Evolutionary conservation across 2,888 invertebrate species (phyloP), one percentile per base, ranked within the genome.

Genomic region (Piscicola geometra): DNA sequence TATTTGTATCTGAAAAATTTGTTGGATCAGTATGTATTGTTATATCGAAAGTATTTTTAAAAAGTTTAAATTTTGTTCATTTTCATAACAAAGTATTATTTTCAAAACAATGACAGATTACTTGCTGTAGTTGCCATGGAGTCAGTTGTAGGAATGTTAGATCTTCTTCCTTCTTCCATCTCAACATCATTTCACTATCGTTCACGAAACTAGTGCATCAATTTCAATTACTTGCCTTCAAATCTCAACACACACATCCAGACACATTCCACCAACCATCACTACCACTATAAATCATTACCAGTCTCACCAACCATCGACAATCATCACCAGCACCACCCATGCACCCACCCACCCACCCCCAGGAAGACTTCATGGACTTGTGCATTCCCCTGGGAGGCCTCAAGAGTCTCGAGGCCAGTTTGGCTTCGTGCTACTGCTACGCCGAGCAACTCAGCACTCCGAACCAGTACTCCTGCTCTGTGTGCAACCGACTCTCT

Each of bases 401-500:
- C 1, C 80, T 79, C 52, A 75, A 76, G 21, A 81, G 83, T 75
- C 80, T 86, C n/a, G 82, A 83, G 71, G 30, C 21, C n/a, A 56
- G 60, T 50, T 79, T 86, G 32, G 71, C 78, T 5, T 79, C 79
- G 21, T 77, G 78, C 25, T 86, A 82, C 77, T 78, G 81, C 69
- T 81, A 81, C 18, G 78, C 81, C 33, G 86, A 86, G 79, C 79
- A 79, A 28, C 81, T 86, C 81, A 81, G 82, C 67, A 86, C 85
- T 1, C 81, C 81, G 66, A 86, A 86, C 79, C 84, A 85, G 78
- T 86, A 86, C 79, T 78, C 80, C 36, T 86, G 86, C 81, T 82
- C 82, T 30, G 79, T 69, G 0, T 86, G 86, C 78, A 79, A 82
- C 47, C 82, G 82, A 78, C 82, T 84, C 3, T 85, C 84, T n/a